Conservation (phyloP, 2,888 invertebrate species). For the Agrilus biguttatus region DNA sequence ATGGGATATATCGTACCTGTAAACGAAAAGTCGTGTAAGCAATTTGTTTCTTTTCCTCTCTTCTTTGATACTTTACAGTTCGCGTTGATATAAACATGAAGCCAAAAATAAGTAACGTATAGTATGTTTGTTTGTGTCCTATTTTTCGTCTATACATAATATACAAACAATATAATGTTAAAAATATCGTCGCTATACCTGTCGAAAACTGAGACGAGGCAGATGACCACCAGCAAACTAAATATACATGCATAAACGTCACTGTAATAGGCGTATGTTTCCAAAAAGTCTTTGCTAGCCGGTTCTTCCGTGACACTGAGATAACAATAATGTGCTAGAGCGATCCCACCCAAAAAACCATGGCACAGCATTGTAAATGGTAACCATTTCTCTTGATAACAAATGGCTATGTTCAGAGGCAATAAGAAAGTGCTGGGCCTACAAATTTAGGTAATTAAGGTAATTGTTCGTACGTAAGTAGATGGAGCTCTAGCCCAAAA, state of each 20-base stretch:
- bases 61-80: too few relatives aligned
- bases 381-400: slow-evolving; percentile 39
- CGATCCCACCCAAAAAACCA: slow-evolving; percentile 43
- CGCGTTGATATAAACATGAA: too few relatives aligned
- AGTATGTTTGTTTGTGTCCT: too few relatives aligned
- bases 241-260: slow-evolving; percentile 32
- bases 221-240: slow-evolving; percentile 42
- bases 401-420: slow-evolving; percentile 39
- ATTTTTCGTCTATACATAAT: too few relatives aligned
- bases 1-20: slow-evolving; percentile 26
- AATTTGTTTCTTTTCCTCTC: too few relatives aligned
- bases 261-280: slow-evolving; percentile 27
- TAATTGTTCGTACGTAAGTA: too few relatives aligned
- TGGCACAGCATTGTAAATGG: slow-evolving; percentile 40
- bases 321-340: slow-evolving; percentile 42
- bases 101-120: too few relatives aligned
- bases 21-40: slow-evolving; percentile 11
- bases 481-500: too few relatives aligned
- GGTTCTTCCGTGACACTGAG: slow-evolving; percentile 36
- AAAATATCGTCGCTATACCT: slow-evolving; percentile 29
- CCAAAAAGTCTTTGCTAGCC: slow-evolving; percentile 22
- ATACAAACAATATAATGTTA: slow-evolving; percentile 1
- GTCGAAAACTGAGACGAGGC: slow-evolving; percentile 44
- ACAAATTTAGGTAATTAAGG: too few relatives aligned
- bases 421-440: too few relatives aligned